These are phyloP conservation scores for Planiliza haematocheilus DNA, from an alignment of 2,113 vertebrate species.

Conservation along the genomic window DNA sequence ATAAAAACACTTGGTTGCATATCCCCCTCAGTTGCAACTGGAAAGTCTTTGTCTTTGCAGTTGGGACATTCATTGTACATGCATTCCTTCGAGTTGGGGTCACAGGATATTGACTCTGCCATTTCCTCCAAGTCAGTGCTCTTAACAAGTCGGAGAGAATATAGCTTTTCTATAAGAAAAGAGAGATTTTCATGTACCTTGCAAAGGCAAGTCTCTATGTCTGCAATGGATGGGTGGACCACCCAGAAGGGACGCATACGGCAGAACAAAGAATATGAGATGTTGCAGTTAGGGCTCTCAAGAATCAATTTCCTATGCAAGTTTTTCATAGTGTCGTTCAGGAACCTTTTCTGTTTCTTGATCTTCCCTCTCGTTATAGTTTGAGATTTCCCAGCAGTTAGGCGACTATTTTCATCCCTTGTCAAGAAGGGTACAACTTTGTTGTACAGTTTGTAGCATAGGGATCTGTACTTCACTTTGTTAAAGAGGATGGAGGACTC, in stretches of 20 bases:
- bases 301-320: background rate
- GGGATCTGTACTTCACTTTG: no score
- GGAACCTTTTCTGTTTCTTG: background rate
- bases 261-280: background rate
- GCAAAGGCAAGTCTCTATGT: background rate
- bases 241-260: no score
- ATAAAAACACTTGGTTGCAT: no score
- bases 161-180: background rate
- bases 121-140: no score
- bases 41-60: background rate
- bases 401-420: no score
- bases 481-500: no score
- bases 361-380: no score
- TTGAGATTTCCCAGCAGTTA: no score
- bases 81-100: background rate
- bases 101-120: background rate
- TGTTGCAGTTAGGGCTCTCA: background rate
- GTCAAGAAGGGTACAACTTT: no score
- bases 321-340: background rate
- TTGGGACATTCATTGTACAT: constrained; percentile 7
- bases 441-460: no score
- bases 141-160: background rate
- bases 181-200: constrained; percentile 4
- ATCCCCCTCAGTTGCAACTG: background rate
- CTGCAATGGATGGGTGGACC: background rate